phyloP scores from a whole-genome alignment of 1,140 invertebrate genomes.

The Drosophila pruinosa region DNA sequence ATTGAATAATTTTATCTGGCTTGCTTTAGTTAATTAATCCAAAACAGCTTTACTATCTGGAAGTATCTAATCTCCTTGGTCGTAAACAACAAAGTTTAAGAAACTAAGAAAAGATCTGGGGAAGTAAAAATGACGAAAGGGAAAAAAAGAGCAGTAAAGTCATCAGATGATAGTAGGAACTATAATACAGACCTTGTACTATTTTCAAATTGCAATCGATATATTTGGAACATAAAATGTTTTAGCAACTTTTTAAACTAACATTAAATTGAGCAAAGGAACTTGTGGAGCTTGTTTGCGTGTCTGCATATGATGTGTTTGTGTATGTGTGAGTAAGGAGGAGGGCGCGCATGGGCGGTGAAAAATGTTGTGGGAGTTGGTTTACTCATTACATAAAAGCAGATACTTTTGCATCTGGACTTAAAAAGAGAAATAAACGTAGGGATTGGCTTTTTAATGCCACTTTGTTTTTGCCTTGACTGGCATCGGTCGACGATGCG shows the following conservation, averaged over 20 bases:
- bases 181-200: no score
- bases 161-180: neutral
- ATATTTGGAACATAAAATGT: conserved; percentile 39
- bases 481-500: conserved; percentile 11
- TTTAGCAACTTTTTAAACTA: conserved; percentile 45
- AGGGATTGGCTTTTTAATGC: conserved; percentile 69
- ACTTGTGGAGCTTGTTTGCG: neutral
- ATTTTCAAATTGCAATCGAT: conserved; percentile 46
- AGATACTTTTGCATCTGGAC: conserved; percentile 53
- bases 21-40: no score
- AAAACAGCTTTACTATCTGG: no score
- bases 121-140: no score
- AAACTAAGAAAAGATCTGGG: no score
- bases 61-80: no score
- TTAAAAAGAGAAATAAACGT: conserved; percentile 32
- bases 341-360: no score
- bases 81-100: no score
- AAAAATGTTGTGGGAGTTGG: conserved; percentile 14
- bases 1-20: no score
- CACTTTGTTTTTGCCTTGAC: conserved; percentile 40
- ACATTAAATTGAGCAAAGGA: neutral
- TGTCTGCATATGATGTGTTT: conserved; percentile 27
- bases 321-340: neutral
- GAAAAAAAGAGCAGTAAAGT: neutral
- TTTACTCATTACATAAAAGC: conserved; percentile 61